phyloP scores from a whole-genome alignment of 2,113 vertebrate genomes.

The Microtus pennsylvanicus region DNA sequence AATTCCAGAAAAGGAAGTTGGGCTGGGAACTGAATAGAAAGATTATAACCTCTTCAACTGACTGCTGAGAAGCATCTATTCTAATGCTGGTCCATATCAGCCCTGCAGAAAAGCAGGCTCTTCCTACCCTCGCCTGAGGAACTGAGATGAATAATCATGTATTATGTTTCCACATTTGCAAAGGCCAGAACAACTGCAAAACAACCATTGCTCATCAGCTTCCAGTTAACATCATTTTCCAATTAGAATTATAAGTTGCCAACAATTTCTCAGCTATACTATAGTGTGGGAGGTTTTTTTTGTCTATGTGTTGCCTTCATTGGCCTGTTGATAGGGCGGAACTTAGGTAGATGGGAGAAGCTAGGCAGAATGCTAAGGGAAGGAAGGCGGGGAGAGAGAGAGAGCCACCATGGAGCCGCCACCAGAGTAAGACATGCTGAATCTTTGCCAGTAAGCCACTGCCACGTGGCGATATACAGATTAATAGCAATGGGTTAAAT shows the following conservation, averaged over 20 bases:
- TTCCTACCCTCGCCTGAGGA: constrained; percentile 21
- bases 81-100: constrained; percentile 51
- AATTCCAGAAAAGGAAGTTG: neutral
- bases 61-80: neutral
- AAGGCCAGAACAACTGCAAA: constrained; percentile 64
- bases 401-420: too few species aligned
- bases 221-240: constrained; percentile 63
- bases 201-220: constrained; percentile 47
- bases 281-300: too few species aligned
- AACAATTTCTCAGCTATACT: constrained; percentile 14
- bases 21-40: constrained; percentile 17
- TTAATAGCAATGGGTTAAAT: too few species aligned
- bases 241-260: constrained; percentile 46
- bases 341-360: too few species aligned
- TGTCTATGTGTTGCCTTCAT: too few species aligned
- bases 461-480: too few species aligned
- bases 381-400: too few species aligned
- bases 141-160: constrained; percentile 58
- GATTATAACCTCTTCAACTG: constrained; percentile 52
- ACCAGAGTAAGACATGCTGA: too few species aligned
- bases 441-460: too few species aligned
- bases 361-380: too few species aligned
- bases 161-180: constrained; percentile 54
- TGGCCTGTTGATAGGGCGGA: too few species aligned
- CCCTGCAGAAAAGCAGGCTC: constrained; percentile 60